A percentile compares a stretch with the other conserved stretches of the same genome.
These are phyloP conservation scores for Leptopilina syphax DNA, from an alignment of 2,888 invertebrate species.

Conservation along the genomic window DNA sequence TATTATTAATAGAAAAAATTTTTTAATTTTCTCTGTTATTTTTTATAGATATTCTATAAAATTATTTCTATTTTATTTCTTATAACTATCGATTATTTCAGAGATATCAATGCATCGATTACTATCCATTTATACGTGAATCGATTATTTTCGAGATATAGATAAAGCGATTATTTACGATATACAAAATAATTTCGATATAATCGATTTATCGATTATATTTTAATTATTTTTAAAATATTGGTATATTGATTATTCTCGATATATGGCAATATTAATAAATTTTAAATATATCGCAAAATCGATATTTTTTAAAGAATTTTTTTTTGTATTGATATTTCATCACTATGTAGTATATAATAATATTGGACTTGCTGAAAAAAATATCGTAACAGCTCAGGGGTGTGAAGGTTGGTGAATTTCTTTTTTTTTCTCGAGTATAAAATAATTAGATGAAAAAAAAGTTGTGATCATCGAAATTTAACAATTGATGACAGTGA, in stretches of 20 bases:
- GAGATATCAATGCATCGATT: background rate
- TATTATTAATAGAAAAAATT: too few relatives aligned
- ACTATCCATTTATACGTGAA: background rate
- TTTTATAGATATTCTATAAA: too few relatives aligned
- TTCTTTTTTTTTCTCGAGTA: slow-evolving; percentile 50
- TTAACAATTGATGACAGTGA: background rate
- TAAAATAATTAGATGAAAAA: background rate
- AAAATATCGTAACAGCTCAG: slow-evolving; percentile 57
- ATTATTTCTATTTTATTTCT: background rate
- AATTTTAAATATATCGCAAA: too few relatives aligned
- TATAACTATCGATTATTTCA: background rate
- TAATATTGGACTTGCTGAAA: slow-evolving; percentile 43
- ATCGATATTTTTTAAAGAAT: too few relatives aligned
- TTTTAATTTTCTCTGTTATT: too few relatives aligned
- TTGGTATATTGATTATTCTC: too few relatives aligned
- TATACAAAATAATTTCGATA: background rate
- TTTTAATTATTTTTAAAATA: too few relatives aligned
- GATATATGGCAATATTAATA: too few relatives aligned
- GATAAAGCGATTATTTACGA: too few relatives aligned
- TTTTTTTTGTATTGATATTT: background rate
- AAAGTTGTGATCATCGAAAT: too few relatives aligned
- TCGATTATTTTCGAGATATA: background rate
- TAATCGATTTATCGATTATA: background rate
- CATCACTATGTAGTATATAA: too few relatives aligned
- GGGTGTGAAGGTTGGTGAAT: slow-evolving; percentile 52